phyloP scores from a whole-genome alignment of 35 echinoderm and acorn worm species.

The Lytechinus pictus region DNA sequence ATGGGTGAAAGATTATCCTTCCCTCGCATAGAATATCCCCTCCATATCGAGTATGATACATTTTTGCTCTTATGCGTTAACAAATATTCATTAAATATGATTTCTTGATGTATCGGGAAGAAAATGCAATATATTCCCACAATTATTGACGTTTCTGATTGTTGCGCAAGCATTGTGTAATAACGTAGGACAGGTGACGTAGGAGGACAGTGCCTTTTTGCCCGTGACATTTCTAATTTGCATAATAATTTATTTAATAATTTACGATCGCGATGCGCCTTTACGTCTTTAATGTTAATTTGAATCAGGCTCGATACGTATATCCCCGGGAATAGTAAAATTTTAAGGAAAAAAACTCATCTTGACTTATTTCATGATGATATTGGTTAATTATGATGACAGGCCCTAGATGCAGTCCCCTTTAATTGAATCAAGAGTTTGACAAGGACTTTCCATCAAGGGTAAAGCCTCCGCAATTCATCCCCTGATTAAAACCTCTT shows the following conservation, averaged over 20 bases:
- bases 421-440: not conserved
- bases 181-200: too few species aligned
- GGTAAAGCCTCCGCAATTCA: not conserved
- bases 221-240: not conserved
- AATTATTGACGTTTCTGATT: too few species aligned
- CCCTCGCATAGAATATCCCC: too few species aligned
- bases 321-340: not conserved
- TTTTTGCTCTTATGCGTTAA: too few species aligned
- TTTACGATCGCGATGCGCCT: not conserved
- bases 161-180: too few species aligned
- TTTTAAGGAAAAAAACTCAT: not conserved
- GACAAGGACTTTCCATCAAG: not conserved
- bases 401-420: not conserved
- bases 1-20: too few species aligned
- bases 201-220: not conserved
- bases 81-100: too few species aligned
- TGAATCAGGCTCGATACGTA: not conserved
- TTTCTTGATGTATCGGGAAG: too few species aligned
- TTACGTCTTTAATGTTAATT: not conserved
- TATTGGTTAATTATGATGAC: not conserved
- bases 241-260: not conserved
- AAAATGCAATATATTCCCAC: too few species aligned
- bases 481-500: not conserved
- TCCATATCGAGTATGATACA: too few species aligned
- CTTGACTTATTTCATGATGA: not conserved